Evolutionary conservation across 2,797 vertebrate genomes (phyloP), one percentile per base, ranked within the genome.

Genomic region (Schizothorax lantsangensis): DNA sequence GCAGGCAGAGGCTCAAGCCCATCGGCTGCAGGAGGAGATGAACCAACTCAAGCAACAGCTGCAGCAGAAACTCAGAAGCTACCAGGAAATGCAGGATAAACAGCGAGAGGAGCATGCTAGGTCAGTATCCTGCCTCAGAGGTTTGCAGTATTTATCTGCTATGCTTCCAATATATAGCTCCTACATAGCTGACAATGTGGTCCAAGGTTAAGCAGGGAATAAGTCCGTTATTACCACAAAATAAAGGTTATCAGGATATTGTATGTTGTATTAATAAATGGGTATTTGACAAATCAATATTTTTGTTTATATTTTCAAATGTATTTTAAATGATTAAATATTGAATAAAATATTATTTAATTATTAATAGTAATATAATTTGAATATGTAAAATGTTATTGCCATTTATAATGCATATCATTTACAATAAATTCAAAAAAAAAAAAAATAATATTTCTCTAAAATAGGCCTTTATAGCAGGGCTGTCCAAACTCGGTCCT

Each of bases 51-150:
- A 89, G 78, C 92, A 91, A 88, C 85, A 84, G 85, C 68, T 94
- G 15, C 89, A 96, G 75, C 91, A 92, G 84, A 90, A 93, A 81
- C 90, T 94, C 52, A 19, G 84, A 38, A 89, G 87, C 1, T 33
- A 38, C 12, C 88, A 91, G 85, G 85, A 87, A 78, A 21, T 92
- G 15, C 95, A 95, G 89, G 92, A 90, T 3, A 93, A 95, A 89
- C 91, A 92, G 59, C 93, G 91, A 72, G 94, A 97, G 91, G 96
- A 98, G 87, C 95, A 91, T 86, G 91, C 94, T 82, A 96, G 96
- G 98, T 98, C 93, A 71, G 83, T 69, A 17, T 59, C 3, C 38
- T 23, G 0, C 9, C 36, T 83, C 30, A 12, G 30, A 33, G 30
- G 5, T 30, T 40, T 69, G 7, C 7, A 4, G 38, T 69, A 23